Percentiles rank a stretch among this genome's conserved stretches.
Evolutionary conservation across 1,140 invertebrate species (phyloP).

Genomic region (Drosophila pruinosa): DNA sequence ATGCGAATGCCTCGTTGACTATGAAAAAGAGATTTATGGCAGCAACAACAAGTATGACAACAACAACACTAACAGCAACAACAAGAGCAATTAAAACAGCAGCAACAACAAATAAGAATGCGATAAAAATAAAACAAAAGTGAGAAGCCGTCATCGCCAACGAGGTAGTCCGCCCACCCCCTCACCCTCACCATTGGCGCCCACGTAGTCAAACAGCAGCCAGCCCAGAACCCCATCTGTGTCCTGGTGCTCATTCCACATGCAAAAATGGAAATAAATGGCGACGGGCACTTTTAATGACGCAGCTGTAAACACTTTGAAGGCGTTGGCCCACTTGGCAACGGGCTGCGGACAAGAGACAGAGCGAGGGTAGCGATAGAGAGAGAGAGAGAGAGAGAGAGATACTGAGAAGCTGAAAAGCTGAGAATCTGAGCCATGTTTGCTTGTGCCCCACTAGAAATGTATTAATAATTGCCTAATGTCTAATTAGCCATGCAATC

Average conservation of each 20-base stretch:
- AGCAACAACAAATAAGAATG: slow-evolving; percentile 59
- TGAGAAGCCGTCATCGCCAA: slow-evolving; percentile 52
- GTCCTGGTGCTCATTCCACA: not conserved
- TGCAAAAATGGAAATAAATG: slow-evolving; percentile 52
- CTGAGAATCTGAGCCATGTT: slow-evolving; percentile 49
- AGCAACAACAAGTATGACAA: slow-evolving; percentile 29
- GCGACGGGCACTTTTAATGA: slow-evolving; percentile 68
- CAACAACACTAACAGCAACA: slow-evolving; percentile 22
- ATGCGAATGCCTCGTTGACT: slow-evolving; percentile 14
- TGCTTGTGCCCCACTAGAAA: slow-evolving; percentile 51
- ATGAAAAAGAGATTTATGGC: slow-evolving; percentile 38
- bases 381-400: not conserved
- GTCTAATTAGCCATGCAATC: slow-evolving; percentile 70
- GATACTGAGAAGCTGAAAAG: not conserved
- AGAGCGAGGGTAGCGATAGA: not conserved
- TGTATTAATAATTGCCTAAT: slow-evolving; percentile 74
- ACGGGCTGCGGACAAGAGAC: not conserved
- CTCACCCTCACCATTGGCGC: not conserved
- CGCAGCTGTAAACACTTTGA: slow-evolving; percentile 73
- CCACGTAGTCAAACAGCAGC: not conserved
- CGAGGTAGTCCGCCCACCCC: slow-evolving; percentile 20
- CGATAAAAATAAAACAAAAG: slow-evolving; percentile 68
- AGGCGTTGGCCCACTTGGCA: slow-evolving; percentile 66
- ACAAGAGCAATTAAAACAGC: slow-evolving; percentile 61
- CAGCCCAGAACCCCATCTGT: not conserved